phyloP scores from a whole-genome alignment of 2,888 invertebrate genomes.

The Lasioglossum figueresi region DNA sequence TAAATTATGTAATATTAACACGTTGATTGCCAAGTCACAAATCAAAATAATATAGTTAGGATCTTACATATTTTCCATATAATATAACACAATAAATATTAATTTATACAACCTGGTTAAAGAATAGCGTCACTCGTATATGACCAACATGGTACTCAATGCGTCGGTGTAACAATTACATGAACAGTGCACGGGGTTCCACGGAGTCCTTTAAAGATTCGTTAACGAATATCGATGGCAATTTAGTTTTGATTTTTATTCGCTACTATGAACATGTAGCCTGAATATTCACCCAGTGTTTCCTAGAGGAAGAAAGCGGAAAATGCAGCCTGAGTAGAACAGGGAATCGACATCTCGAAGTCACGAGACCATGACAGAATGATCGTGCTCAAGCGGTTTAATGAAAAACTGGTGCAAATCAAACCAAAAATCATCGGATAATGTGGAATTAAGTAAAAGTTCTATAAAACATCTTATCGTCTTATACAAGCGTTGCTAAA shows the following conservation, averaged over 20 bases:
- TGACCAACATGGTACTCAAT: background rate
- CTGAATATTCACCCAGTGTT: background rate
- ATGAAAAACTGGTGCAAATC: background rate
- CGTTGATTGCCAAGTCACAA: no score
- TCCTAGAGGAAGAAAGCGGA: background rate
- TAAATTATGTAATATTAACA: no score
- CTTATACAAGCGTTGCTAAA: background rate
- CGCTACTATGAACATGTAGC: background rate
- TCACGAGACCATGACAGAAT: background rate
- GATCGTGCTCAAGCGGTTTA: background rate
- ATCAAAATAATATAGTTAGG: no score
- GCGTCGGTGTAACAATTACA: background rate
- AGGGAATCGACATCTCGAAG: background rate
- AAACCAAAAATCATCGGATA: background rate
- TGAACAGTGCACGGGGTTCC: background rate
- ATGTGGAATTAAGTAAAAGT: background rate
- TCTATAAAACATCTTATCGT: background rate
- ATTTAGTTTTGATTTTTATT: conserved; percentile 56
- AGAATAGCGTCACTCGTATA: background rate
- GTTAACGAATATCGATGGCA: conserved; percentile 53
- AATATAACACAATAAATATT: background rate
- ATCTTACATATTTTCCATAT: background rate
- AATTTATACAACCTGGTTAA: background rate
- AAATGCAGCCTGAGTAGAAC: background rate
- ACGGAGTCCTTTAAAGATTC: background rate